Conservation (phyloP, 2,113 vertebrate species). For the Sphyrna mokarran region DNA sequence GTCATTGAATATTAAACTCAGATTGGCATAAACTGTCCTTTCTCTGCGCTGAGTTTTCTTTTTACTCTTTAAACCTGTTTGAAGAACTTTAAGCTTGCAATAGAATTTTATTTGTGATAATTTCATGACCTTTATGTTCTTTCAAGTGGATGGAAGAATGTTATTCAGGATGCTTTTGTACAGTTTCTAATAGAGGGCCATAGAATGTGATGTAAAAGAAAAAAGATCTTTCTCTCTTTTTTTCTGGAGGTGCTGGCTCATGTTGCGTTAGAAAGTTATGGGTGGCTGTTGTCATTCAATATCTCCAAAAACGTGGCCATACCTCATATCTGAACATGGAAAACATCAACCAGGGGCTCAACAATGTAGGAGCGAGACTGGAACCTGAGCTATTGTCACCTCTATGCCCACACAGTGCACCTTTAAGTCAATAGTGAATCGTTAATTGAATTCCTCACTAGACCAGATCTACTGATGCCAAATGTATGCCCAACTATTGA, state of each 20-base stretch:
- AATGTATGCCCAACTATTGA: neutral
- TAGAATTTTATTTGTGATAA: neutral
- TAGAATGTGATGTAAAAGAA: neutral
- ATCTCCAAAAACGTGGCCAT: neutral
- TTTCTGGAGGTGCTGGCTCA: neutral
- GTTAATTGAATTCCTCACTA: neutral
- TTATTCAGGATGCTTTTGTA: neutral
- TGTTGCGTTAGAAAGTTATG: neutral
- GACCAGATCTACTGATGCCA: neutral
- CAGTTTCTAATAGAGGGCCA: neutral
- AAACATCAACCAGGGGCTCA: neutral
- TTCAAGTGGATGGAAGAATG: neutral
- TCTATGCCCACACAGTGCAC: neutral
- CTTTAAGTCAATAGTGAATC: neutral
- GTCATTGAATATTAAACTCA: constrained; percentile 21
- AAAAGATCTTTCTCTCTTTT: neutral
- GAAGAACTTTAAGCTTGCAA: neutral
- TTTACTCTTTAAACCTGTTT: no score
- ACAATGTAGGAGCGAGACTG: neutral
- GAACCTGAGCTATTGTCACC: neutral
- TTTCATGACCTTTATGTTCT: neutral
- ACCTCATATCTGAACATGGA: neutral
- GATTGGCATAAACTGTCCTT: neutral
- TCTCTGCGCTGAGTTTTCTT: neutral
- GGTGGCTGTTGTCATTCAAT: neutral